Percentiles rank a stretch among this genome's conserved stretches.
Evolutionary conservation across 1,140 invertebrate species (phyloP).

Genomic region (Bombus waltoni): DNA sequence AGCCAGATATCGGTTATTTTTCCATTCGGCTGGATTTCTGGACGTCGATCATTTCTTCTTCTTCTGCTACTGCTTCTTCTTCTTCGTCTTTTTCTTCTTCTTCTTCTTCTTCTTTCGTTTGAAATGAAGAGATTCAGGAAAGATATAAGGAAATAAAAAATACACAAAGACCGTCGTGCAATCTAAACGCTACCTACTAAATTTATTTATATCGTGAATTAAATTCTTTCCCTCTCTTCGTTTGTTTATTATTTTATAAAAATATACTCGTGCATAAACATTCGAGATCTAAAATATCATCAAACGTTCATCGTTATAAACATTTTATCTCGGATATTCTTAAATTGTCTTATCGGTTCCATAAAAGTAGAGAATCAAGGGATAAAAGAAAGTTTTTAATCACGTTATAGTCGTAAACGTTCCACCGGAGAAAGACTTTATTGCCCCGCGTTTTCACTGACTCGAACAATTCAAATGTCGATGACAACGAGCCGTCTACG

Average conservation of each 20-base stretch:
- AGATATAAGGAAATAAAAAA: no score
- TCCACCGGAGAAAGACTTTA: not conserved
- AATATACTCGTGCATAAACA: not conserved
- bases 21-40: slow-evolving; percentile 30
- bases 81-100: not conserved
- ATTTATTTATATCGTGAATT: not conserved
- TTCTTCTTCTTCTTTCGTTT: not conserved
- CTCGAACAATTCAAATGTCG: slow-evolving; percentile 41
- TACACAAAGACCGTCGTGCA: not conserved
- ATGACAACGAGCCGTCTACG: slow-evolving; percentile 25
- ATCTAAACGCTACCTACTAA: not conserved
- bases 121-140: no score
- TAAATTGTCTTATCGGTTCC: not conserved
- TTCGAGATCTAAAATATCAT: not conserved
- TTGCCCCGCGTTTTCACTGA: slow-evolving; percentile 34
- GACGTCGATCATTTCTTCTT: slow-evolving; percentile 1
- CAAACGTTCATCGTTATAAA: not conserved
- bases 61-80: not conserved
- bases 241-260: not conserved
- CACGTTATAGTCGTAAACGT: not conserved
- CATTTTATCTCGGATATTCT: not conserved
- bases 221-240: not conserved
- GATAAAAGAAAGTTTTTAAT: slow-evolving; percentile 18
- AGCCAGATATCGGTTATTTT: slow-evolving; percentile 46
- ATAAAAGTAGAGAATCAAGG: not conserved